Base-by-base conservation (phyloP, 1,140 invertebrate genomes). In the Centruroides vittatus region DNA sequence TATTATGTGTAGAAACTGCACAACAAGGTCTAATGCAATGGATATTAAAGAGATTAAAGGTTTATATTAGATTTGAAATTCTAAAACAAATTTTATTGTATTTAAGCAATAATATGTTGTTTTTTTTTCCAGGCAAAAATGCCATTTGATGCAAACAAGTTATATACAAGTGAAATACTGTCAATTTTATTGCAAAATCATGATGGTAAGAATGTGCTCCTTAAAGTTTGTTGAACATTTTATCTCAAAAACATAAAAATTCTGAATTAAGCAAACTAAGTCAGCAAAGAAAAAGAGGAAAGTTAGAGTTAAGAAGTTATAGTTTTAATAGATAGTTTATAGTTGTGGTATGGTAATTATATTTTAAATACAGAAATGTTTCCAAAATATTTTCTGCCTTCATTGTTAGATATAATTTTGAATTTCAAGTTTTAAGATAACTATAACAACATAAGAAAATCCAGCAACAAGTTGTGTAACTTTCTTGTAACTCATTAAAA, bases 151-250 rank as follows among this genome's bases (percentile, higher is more conserved):
- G 84, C 81, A 0, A 99, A 98, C 71, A 98, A 98, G 77, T 76
- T 98, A 36, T 99, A 98, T 76, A 84, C 85, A 11, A 94, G 88
- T 75, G 96, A 99, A 82, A 87, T 99, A 56, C 74, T 99, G 12
- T 93, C 94, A 35, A 98, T 98, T 73, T 75, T 99, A 9, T 75
- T 99, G 35, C 96, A 99, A 79, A 85, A 87, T 61, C 86, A 86
- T 66, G 82, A 85, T 66, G 87, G 56, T 57, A 57, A 57, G 35
- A n/a, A 13, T 51, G 10, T 34, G 11, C 0, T 13, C 1, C 50
- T 10, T 49, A 49, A 10, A 49, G n/a, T n/a, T 49, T 49, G 48
- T n/a, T 10, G 48, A 49, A 49, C 48, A 23, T 23, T 23, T 23
- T n/a, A n/a, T 23, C 23, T 23, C 23, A 23, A 23, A 23, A 23